These are phyloP conservation scores for Ellobium chinense DNA, from an alignment of 2,888 invertebrate genomes.

Conservation along the genomic window DNA sequence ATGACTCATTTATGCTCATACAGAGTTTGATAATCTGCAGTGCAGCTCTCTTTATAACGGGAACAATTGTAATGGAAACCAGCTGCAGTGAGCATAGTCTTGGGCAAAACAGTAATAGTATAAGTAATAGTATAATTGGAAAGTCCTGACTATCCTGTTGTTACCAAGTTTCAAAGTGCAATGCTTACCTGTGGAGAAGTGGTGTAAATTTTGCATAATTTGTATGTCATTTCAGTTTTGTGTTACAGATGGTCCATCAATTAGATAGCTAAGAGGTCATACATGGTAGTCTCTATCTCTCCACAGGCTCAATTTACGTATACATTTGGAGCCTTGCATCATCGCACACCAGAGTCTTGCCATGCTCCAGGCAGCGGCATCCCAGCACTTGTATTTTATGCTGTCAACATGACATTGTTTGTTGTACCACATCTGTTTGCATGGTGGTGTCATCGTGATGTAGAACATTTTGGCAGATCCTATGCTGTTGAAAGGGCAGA, in stretches of 20 bases:
- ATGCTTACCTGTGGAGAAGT: background rate
- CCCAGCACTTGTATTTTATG: conserved; percentile 61
- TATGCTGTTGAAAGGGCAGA: conserved; percentile 29
- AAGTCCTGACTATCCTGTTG: too few relatives aligned
- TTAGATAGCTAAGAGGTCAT: background rate
- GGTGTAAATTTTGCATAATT: background rate
- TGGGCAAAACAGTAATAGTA: too few relatives aligned
- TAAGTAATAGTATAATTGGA: too few relatives aligned
- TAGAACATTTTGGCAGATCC: conserved; percentile 48
- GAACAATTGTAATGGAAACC: too few relatives aligned
- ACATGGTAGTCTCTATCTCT: conserved; percentile 7
- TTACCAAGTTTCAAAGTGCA: too few relatives aligned
- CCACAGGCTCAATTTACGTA: conserved; percentile 67
- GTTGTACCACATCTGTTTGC: conserved; percentile 71
- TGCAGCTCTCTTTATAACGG: too few relatives aligned
- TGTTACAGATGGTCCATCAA: too few relatives aligned
- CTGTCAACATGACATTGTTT: conserved; percentile 63
- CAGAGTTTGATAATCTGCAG: too few relatives aligned
- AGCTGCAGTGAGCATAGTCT: too few relatives aligned
- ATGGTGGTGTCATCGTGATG: conserved; percentile 55
- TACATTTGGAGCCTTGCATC: conserved; percentile 63
- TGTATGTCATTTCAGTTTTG: background rate
- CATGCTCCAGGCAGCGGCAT: conserved; percentile 53
- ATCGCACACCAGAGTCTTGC: conserved; percentile 57
- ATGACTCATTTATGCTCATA: too few relatives aligned